Conservation (phyloP, 2,113 vertebrate genomes). For the Hypocryptadius cinnamomeus region DNA sequence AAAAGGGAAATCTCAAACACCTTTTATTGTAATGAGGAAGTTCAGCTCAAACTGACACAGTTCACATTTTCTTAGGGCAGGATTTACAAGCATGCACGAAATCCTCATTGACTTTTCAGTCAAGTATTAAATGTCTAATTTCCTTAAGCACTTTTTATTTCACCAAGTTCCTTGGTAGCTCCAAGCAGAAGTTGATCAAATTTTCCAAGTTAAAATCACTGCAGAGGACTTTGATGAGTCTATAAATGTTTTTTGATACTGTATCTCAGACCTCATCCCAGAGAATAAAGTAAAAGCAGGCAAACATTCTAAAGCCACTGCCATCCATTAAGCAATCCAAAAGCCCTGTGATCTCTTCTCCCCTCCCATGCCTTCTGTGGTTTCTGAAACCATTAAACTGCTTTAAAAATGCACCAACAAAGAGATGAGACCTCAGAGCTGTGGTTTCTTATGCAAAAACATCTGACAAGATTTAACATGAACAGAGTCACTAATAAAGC, state of each 20-base stretch:
- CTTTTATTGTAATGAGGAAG: not conserved
- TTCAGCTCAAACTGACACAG: not conserved
- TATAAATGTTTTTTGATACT: not conserved
- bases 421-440: constrained; percentile 20
- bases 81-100: not conserved
- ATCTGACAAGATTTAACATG: constrained; percentile 39
- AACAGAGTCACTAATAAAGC: not conserved
- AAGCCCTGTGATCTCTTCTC: not conserved
- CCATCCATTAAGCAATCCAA: not conserved
- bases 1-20: not conserved
- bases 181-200: not conserved
- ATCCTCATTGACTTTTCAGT: not conserved
- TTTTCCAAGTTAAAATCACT: not conserved
- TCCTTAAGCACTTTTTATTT: not conserved
- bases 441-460: constrained; percentile 22
- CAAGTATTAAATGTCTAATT: not conserved
- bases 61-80: not conserved
- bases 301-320: not conserved
- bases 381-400: not conserved
- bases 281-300: not conserved
- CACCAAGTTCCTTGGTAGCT: not conserved
- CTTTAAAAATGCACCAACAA: not conserved
- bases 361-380: not conserved
- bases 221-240: not conserved
- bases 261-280: not conserved